Conservation (phyloP, 2,888 invertebrate genomes). For the Labia minor region DNA sequence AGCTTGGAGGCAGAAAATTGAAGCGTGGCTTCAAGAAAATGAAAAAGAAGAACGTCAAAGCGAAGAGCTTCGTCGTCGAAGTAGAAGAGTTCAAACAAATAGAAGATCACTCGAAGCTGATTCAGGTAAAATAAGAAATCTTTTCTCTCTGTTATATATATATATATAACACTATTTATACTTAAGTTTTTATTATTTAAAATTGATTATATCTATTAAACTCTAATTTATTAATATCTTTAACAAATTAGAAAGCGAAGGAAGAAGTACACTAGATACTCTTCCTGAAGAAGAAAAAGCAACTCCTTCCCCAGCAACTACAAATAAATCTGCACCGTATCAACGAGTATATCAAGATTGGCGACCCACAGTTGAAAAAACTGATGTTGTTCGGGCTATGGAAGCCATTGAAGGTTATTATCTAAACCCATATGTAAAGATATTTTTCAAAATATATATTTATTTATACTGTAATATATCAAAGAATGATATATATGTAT, state of each 20-base stretch:
- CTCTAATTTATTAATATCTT: too few relatives aligned
- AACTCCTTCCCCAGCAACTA: neutral
- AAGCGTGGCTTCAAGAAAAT: conserved; percentile 81
- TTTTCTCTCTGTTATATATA: conserved; percentile 3
- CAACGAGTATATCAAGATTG: conserved; percentile 62
- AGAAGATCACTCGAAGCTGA: conserved; percentile 74
- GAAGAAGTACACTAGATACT: conserved; percentile 58
- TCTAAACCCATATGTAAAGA: too few relatives aligned
- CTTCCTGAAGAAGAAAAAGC: conserved; percentile 53
- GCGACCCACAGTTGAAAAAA: conserved; percentile 71
- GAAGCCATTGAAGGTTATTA: conserved; percentile 70
- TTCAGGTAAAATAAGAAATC: conserved; percentile 45
- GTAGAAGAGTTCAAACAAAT: conserved; percentile 55
- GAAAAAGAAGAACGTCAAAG: conserved; percentile 66
- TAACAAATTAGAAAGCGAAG: conserved; percentile 56
- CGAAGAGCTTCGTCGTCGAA: conserved; percentile 55
- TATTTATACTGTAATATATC: too few relatives aligned
- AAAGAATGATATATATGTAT: too few relatives aligned
- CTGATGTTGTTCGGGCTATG: conserved; percentile 72
- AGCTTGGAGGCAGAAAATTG: conserved; percentile 83
- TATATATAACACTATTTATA: conserved; percentile 9
- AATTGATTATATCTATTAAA: neutral
- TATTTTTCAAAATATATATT: too few relatives aligned
- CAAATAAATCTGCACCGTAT: conserved; percentile 37
- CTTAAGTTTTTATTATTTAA: neutral